Percentiles rank a stretch among this genome's conserved stretches.
These are phyloP conservation scores for Amphiduros pacificus DNA, from an alignment of 2,888 invertebrate species.

Conservation along the genomic window DNA sequence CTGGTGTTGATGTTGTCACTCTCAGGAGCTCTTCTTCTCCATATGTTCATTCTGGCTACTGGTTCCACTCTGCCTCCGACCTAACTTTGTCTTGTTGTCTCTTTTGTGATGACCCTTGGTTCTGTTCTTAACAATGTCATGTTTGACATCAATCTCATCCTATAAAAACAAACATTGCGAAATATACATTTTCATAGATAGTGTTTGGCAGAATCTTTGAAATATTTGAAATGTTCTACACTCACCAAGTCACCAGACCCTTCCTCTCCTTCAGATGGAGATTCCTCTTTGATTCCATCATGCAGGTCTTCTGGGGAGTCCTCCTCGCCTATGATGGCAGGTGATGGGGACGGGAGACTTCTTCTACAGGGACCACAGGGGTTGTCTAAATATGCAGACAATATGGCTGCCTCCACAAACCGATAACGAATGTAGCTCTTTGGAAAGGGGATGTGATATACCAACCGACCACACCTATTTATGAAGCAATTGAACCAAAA, in stretches of 20 bases:
- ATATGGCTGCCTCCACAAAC: constrained; percentile 14
- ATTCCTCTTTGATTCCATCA: background rate
- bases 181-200: no score
- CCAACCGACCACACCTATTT: constrained; percentile 20
- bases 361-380: constrained; percentile 11
- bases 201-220: background rate
- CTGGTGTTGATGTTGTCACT: no score
- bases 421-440: constrained; percentile 16
- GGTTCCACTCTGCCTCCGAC: no score
- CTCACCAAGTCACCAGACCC: background rate
- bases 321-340: background rate
- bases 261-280: background rate
- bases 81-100: no score
- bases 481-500: no score
- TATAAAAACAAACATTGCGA: no score
- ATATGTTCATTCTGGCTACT: no score
- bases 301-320: background rate
- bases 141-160: no score
- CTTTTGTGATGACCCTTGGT: no score
- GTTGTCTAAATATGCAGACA: constrained; percentile 11
- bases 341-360: background rate
- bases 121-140: no score
- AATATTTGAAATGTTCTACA: background rate
- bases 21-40: no score
- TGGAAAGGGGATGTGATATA: constrained; percentile 22